Evolutionary conservation across 2,113 vertebrate species (phyloP), one percentile per base, ranked within the genome.

Genomic region (Eidolon helvum): DNA sequence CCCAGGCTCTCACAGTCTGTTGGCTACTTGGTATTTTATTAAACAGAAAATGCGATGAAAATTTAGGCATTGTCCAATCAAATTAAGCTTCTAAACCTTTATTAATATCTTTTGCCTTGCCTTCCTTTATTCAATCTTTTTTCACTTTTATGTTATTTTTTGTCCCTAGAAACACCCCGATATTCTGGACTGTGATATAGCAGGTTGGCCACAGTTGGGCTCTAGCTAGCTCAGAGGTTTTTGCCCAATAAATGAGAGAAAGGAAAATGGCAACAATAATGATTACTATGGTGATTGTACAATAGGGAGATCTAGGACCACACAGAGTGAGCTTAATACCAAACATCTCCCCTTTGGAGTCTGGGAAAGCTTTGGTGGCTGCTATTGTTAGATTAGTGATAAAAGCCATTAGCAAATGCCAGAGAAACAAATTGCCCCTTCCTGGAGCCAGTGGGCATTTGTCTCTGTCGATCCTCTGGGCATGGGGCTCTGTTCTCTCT

Each of bases 391-490:
- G 87, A 82, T 82, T 43, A 96, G 91, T 5, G 75, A 48, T 53
- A 69, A 69, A 53, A 78, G 72, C 48, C 63, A 21, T 94, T 86
- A 78, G 91, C 55, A 94, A 97, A 97, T 80, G 71, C 88, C 96
- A 88, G 33, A 33, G 85, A 97, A 96, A 95, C 85, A 95, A 97
- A 92, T 19, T 10, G n/a, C 24, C 69, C 87, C 77, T 90, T 96
- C 43, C 45, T 92, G 79, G 93, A 94, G 87, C 83, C 86, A 66
- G 88, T 40, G 69, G 90, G 86, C 53, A 94, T 96, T 91, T 96
- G 90, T 98, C 96, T 97, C 65, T 93, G 92, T 95, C 45, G 1
- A 72, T 91, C 74, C 61, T 92, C 63, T 74, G 82, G 91, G 92
- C n/a, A 26, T 0, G 10, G 59, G 84, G 77, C 38, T 66, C 80